Conservation (phyloP, 2,888 invertebrate genomes). For the Hemicrepidius hirtus region DNA sequence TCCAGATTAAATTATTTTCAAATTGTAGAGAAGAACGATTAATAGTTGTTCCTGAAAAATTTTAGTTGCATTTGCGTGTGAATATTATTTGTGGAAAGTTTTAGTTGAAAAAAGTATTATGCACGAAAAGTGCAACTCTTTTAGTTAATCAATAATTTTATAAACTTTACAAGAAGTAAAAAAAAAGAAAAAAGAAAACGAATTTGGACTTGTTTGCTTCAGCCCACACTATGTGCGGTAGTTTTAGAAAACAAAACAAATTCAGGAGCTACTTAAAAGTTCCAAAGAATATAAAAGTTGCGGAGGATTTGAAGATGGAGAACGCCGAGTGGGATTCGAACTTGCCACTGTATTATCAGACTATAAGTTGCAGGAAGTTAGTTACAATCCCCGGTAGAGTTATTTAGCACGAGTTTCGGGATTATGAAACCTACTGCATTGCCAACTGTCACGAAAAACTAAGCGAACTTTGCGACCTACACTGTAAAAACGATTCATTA, state of each 20-base stretch:
- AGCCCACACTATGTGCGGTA: conserved; percentile 8
- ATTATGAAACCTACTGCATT: conserved; percentile 58
- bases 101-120: too few species aligned
- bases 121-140: too few species aligned
- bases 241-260: conserved; percentile 48
- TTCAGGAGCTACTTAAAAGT: conserved; percentile 50
- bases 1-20: too few species aligned
- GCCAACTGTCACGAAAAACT: conserved; percentile 57
- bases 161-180: not conserved
- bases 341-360: conserved; percentile 59
- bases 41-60: too few species aligned
- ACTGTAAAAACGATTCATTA: conserved; percentile 40
- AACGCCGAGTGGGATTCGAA: conserved; percentile 56
- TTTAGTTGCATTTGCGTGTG: too few species aligned
- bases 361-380: conserved; percentile 60
- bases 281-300: conserved; percentile 47
- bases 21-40: too few species aligned
- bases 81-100: too few species aligned
- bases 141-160: not conserved
- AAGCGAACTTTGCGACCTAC: conserved; percentile 34
- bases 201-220: conserved; percentile 39
- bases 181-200: conserved; percentile 4
- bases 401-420: conserved; percentile 58
- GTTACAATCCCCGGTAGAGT: conserved; percentile 59
- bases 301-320: conserved; percentile 52